phyloP scores from a whole-genome alignment of 2,797 vertebrate genomes.

The Halcyon chelicuti region DNA sequence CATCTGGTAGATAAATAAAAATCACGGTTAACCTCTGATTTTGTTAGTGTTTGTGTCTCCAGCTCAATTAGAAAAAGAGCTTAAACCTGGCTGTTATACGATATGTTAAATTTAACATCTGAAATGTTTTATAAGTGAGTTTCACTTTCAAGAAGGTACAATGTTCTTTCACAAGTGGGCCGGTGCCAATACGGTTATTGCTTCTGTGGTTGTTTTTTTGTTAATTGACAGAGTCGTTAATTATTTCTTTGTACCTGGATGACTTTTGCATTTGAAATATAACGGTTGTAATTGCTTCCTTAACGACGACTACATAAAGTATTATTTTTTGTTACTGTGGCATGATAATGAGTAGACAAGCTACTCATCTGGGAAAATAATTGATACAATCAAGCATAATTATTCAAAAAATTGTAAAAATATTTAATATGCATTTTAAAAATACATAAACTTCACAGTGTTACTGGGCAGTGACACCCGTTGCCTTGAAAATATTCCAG shows the following conservation, averaged over 20 bases:
- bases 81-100: not conserved
- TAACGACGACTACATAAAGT: not conserved
- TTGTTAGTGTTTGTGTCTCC: not conserved
- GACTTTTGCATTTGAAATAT: constrained; percentile 4
- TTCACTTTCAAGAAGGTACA: not conserved
- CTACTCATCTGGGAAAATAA: constrained; percentile 48
- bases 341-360: constrained; percentile 6
- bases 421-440: constrained; percentile 64
- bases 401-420: constrained; percentile 47
- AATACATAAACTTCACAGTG: constrained; percentile 44
- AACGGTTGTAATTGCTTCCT: not conserved
- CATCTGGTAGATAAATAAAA: not conserved
- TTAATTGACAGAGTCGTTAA: not conserved
- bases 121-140: not conserved
- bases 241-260: constrained; percentile 44
- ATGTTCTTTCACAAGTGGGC: not conserved
- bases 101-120: not conserved
- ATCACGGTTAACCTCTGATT: not conserved
- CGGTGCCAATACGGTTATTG: not conserved
- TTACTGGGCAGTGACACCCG: constrained; percentile 63
- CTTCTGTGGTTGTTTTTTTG: not conserved
- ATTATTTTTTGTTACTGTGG: not conserved
- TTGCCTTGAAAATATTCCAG: constrained; percentile 72
- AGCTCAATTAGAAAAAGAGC: not conserved
- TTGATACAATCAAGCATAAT: constrained; percentile 36